Evolutionary conservation across 2,797 vertebrate genomes (phyloP).

Genomic region (Hybognathus amarus): DNA sequence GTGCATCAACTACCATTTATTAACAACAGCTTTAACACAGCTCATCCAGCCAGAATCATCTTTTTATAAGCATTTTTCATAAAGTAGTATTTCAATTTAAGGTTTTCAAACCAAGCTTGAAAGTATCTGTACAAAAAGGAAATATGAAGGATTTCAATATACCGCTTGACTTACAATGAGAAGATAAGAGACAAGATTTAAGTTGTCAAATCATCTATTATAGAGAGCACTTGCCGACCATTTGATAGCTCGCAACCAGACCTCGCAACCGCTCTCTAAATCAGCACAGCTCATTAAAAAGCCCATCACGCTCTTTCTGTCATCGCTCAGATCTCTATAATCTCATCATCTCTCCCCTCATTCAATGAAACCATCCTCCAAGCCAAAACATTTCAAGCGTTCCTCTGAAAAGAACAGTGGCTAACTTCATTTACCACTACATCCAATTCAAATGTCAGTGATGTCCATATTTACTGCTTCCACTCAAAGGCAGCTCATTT

Average conservation of each 20-base stretch:
- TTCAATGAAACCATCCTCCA: neutral
- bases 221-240: conserved; percentile 3
- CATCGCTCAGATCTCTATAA: conserved; percentile 35
- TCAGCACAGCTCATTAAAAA: conserved; percentile 42
- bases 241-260: conserved; percentile 10
- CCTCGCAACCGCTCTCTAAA: conserved; percentile 13
- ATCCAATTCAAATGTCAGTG: neutral
- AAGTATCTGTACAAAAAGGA: neutral
- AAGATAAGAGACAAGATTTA: conserved; percentile 6
- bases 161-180: neutral
- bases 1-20: neutral
- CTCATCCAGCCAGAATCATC: neutral
- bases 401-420: neutral
- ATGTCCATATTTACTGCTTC: neutral
- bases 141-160: neutral
- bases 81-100: neutral
- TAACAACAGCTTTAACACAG: neutral
- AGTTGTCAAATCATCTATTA: conserved; percentile 33
- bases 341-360: conserved; percentile 18
- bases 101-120: neutral
- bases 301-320: conserved; percentile 10
- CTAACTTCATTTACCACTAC: neutral
- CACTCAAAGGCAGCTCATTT: conserved; percentile 4
- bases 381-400: neutral
- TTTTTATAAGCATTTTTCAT: neutral